Base-by-base conservation (phyloP, 2,113 vertebrate genomes). In the Isichthys henryi region DNA sequence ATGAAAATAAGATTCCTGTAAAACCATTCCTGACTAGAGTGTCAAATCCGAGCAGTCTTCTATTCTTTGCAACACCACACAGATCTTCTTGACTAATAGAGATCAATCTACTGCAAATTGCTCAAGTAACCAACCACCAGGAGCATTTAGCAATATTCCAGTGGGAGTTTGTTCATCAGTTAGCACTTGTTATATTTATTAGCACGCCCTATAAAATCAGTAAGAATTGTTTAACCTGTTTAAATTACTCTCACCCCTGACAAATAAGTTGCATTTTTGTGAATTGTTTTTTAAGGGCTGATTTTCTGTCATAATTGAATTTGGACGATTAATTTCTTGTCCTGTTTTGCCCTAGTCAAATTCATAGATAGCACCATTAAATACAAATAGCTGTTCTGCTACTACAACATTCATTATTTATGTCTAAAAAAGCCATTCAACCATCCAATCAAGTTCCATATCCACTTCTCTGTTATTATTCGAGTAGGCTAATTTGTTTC, bases 171-270 rank as follows among this genome's bases (percentile, higher is more conserved):
- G 13, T 77, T 77, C 35, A 80, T 43, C 74, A 80, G 35, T 80
- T 80, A 43, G 74, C 74, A 43, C 74, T 80, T 35, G 4, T 39
- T 39, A 31, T 88, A 66, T 88, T 88, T 62, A 88, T 88, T 88
- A 88, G 39, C 87, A 45, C 56, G 66, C 66, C 43, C 45, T 66
- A 66, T 88, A 66, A 88, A 88, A 88, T 88, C 66, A 46, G 11
- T 88, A 88, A 56, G 86, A 87, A 88, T 88, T 66, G 53, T 88
- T 88, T 88, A 62, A 66, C 87, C 87, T 39, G 53, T 62, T 88
- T 88, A 66, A 88, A 88, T 88, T 45, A 53, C 56, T 88, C 21
- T 45, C 35, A 56, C 86, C 56, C 86, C 56, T 27, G 86, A 43
- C 53, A 88, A 88, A 88, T 53, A 88, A 66, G 39, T 39, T 39